Percentiles rank a stretch among this genome's conserved stretches.
phyloP scores from a whole-genome alignment of 2,797 vertebrate genomes.

The Enteromius unitaeniatus region DNA sequence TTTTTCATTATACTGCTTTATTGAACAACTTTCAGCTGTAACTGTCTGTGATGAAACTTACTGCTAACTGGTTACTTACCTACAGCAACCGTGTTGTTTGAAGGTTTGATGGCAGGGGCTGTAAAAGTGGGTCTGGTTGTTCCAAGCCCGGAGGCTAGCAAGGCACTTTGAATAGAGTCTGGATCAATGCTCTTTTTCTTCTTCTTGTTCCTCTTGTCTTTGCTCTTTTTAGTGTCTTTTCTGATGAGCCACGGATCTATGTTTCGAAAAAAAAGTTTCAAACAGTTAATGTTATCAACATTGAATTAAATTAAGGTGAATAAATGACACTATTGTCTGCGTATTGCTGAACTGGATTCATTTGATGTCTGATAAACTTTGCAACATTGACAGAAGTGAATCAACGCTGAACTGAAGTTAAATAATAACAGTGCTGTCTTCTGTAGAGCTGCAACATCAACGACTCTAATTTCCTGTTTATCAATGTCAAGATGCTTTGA shows the following conservation, averaged over 20 bases:
- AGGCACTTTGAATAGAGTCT: conserved; percentile 99
- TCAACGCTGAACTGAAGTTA: background rate
- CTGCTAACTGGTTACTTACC: conserved; percentile 30
- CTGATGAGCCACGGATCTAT: conserved; percentile 97
- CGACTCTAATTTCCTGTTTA: background rate
- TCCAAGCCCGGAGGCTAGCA: conserved; percentile 96
- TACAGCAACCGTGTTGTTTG: conserved; percentile 60
- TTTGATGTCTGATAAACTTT: background rate
- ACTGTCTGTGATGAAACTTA: background rate
- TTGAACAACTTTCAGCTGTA: background rate
- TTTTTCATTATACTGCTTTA: background rate
- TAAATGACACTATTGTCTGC: background rate
- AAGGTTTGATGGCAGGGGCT: conserved; percentile 77
- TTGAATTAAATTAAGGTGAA: background rate
- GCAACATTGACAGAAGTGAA: background rate
- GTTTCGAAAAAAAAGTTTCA: background rate
- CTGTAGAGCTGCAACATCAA: background rate
- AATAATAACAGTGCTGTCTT: background rate
- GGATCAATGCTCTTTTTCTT: conserved; percentile 94
- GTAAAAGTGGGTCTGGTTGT: conserved; percentile 92
- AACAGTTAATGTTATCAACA: background rate
- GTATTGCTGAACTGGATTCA: background rate
- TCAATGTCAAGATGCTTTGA: background rate
- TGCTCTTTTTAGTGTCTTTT: conserved; percentile 96
- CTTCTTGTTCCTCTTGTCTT: conserved; percentile 88